phyloP scores from a whole-genome alignment of 1,140 invertebrate genomes.

The Hylyphantes graminicola region DNA sequence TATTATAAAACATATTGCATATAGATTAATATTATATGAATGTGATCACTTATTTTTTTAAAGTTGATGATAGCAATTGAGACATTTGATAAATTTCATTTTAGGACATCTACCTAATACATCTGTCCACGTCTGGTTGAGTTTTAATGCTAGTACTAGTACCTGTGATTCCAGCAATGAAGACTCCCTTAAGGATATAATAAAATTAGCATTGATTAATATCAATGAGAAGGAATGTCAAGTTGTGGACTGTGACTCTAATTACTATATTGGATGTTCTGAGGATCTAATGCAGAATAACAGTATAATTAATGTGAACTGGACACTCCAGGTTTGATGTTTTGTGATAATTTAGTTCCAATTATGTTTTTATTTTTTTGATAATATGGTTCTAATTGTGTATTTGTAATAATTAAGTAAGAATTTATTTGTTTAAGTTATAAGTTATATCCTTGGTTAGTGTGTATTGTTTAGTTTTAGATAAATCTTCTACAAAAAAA shows the following conservation, averaged over 20 bases:
- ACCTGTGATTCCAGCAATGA: background rate
- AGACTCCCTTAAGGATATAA: background rate
- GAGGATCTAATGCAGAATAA: background rate
- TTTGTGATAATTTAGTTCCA: background rate
- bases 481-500: background rate
- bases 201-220: background rate
- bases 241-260: background rate
- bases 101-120: constrained; percentile 7
- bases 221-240: background rate
- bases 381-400: background rate
- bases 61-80: background rate
- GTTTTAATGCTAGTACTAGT: constrained; percentile 4
- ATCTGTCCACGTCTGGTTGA: background rate
- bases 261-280: background rate
- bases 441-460: background rate
- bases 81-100: background rate
- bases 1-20: background rate
- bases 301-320: background rate
- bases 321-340: constrained; percentile 16
- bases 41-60: background rate
- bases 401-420: background rate
- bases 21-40: background rate
- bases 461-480: background rate
- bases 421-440: background rate
- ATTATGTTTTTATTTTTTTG: background rate